phyloP scores from a whole-genome alignment of 1,140 invertebrate genomes.

The Catajapyx aquilonaris region DNA sequence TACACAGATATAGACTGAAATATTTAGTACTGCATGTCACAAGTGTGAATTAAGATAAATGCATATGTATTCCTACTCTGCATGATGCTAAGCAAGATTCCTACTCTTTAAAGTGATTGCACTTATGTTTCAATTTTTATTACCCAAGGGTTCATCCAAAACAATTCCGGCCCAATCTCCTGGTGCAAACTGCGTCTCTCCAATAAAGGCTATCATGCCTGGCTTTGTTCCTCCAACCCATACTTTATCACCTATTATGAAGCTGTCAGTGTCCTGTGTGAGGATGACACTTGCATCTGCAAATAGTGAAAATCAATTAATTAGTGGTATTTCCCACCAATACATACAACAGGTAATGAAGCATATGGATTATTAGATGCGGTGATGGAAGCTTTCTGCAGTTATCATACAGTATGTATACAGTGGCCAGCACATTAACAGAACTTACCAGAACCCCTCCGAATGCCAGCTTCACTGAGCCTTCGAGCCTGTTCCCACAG shows the following conservation, averaged over 20 bases:
- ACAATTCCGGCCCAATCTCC: slow-evolving; percentile 95
- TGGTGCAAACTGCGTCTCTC: slow-evolving; percentile 88
- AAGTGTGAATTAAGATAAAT: not conserved
- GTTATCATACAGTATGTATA: not conserved
- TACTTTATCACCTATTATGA: slow-evolving; percentile 83
- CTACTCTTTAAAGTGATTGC: not conserved
- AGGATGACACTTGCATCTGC: slow-evolving; percentile 61
- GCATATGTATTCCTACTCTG: not conserved
- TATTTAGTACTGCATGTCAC: slow-evolving; percentile 21
- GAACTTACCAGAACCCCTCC: slow-evolving; percentile 42
- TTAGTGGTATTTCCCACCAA: not conserved
- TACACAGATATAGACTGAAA: too few relatives aligned
- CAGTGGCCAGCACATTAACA: not conserved
- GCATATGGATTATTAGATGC: not conserved
- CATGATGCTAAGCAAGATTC: not conserved
- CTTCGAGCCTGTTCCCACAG: slow-evolving; percentile 20
- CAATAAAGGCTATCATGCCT: slow-evolving; percentile 87
- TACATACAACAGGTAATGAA: not conserved
- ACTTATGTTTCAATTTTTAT: too few relatives aligned
- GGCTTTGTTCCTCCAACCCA: slow-evolving; percentile 92
- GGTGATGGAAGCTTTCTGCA: not conserved
- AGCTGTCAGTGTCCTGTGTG: slow-evolving; percentile 80
- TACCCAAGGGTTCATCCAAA: slow-evolving; percentile 78
- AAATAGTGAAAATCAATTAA: not conserved
- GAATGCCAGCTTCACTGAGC: slow-evolving; percentile 42